Conservation (phyloP, 2,888 invertebrate genomes). For the Ophion ventricosus region DNA sequence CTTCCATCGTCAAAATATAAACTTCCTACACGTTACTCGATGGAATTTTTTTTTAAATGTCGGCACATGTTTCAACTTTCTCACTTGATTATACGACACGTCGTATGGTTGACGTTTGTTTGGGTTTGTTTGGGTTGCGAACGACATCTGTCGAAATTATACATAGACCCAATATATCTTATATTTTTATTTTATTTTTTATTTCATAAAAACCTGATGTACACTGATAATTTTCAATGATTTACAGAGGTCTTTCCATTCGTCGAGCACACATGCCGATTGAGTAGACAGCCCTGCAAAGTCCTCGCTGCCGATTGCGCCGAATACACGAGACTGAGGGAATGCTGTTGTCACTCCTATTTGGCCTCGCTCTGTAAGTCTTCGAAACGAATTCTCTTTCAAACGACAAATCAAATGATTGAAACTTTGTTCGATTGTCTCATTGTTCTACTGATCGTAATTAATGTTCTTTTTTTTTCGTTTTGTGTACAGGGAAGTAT, state of each 20-base stretch:
- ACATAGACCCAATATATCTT: too few relatives aligned
- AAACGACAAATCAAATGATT: too few relatives aligned
- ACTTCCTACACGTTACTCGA: too few relatives aligned
- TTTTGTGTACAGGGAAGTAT: conserved; percentile 79
- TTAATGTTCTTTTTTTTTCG: conserved; percentile 33
- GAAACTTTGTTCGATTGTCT: not conserved
- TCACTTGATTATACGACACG: too few relatives aligned
- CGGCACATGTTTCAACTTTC: too few relatives aligned
- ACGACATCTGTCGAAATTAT: too few relatives aligned
- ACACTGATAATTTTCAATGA: not conserved
- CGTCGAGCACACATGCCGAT: conserved; percentile 88
- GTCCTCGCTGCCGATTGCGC: conserved; percentile 87
- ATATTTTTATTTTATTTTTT: not conserved
- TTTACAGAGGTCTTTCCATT: conserved; percentile 87
- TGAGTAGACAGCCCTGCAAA: conserved; percentile 86
- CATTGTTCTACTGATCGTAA: not conserved
- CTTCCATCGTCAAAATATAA: too few relatives aligned
- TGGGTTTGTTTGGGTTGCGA: too few relatives aligned
- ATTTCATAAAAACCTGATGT: not conserved
- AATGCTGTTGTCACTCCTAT: conserved; percentile 87
- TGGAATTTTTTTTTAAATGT: too few relatives aligned
- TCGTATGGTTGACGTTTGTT: too few relatives aligned
- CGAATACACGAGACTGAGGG: conserved; percentile 86
- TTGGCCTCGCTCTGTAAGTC: conserved; percentile 87
- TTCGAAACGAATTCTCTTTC: not conserved